Evolutionary conservation across 37 sponge, comb jelly and placozoan species (phyloP).

Genomic region (Hormiphora californensis): DNA sequence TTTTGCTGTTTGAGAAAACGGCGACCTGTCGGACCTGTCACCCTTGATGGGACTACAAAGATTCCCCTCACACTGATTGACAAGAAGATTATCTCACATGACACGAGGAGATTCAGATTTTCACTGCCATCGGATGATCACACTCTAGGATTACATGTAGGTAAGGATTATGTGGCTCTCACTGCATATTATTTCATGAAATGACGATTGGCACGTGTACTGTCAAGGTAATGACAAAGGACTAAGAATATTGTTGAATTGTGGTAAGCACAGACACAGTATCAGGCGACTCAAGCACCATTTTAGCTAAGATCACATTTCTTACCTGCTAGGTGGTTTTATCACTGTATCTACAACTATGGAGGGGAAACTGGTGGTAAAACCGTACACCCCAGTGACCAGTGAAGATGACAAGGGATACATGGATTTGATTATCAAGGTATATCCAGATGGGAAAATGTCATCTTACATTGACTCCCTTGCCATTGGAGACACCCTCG

Average conservation of each 20-base stretch:
- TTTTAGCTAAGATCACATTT: no score
- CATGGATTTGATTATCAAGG: constrained; percentile 94
- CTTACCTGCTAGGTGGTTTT: constrained; percentile 1
- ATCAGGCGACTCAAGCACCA: no score
- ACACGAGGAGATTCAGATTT: constrained; percentile 87
- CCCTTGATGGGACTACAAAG: no score
- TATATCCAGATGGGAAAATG: constrained; percentile 81
- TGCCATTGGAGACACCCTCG: constrained; percentile 67
- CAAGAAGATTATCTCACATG: constrained; percentile 76
- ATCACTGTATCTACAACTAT: constrained; percentile 65
- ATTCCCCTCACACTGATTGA: constrained; percentile 65
- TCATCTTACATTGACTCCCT: constrained; percentile 82
- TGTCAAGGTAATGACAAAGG: no score
- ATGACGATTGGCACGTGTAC: no score
- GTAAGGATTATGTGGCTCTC: constrained; percentile 55
- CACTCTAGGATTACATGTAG: constrained; percentile 84
- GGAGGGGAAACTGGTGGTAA: constrained; percentile 67
- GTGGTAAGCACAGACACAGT: no score
- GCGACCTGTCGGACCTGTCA: no score
- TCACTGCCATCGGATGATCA: constrained; percentile 66
- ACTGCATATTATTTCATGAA: no score
- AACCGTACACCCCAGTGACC: constrained; percentile 94
- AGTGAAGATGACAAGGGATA: constrained; percentile 83
- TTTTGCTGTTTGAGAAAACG: no score
- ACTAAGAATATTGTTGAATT: no score